Evolutionary conservation across 2,113 vertebrate species (phyloP), one percentile per base, ranked within the genome.

Genomic region (Carollia perspicillata): DNA sequence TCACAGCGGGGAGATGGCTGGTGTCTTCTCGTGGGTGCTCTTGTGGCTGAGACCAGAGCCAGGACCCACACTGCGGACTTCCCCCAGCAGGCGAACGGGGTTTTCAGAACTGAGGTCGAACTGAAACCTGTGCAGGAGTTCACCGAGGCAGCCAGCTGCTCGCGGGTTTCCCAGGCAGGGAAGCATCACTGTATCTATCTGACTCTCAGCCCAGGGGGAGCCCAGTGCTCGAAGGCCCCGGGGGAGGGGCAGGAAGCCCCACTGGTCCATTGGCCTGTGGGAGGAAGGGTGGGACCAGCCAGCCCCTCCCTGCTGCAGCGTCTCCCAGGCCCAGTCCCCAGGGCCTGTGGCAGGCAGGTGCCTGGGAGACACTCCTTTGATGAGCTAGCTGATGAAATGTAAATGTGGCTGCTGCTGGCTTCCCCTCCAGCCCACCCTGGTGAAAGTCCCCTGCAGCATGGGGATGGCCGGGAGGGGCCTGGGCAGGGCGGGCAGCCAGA

Each of bases 221-320:
- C 49, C 16, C 18, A 2, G 7, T 0, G 0, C 7, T 3, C 3
- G 0, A 20, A 37, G 42, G 18, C 26, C n/a, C 23, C 3, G 0
- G 0, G 20, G 55, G 35, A 40, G 23, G 18, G 1, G 0, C 28
- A 9, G 28, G 44, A 1, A 1, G 20, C 40, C 71, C 35, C 1
- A 17, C 8, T 23, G 55, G 55, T 23, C 55, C 55, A 23, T 30
- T 0, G 0, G 47, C 14, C 10, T 1, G 2, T 9, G n/a, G 1
- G 30, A 14, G n/a, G 20, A 1, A 23, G n/a, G 30, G 16, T n/a
- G 6, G 44, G 84, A 6, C 2, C 0, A 8, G 0, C 51, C 5
- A 4, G 37, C 0, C 3, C 30, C 18, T 60, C 3, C 3, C 10
- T 11, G 16, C 2, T 23, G 23, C 11, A 4, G 3, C 18, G 0